These are phyloP conservation scores for Coregonus ussuriensis DNA, from an alignment of 2,797 vertebrate genomes.

Conservation along the genomic window DNA sequence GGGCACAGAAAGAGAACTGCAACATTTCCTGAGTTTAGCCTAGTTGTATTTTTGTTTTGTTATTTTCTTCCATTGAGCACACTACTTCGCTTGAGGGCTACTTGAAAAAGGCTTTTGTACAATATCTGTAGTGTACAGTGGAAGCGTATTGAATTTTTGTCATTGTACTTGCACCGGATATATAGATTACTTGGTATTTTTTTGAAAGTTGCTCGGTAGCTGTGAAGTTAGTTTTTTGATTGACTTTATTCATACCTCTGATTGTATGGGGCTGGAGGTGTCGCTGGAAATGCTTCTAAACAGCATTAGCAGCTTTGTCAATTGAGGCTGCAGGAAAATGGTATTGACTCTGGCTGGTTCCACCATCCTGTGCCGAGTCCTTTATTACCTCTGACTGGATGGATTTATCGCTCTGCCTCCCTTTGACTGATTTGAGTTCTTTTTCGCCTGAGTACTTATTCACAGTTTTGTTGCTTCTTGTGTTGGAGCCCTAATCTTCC, in stretches of 20 bases:
- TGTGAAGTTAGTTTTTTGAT: slow-evolving; percentile 44
- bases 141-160: slow-evolving; percentile 28
- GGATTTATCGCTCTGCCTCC: slow-evolving; percentile 33
- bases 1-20: background rate
- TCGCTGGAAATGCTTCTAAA: slow-evolving; percentile 19
- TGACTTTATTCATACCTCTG: slow-evolving; percentile 42
- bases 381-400: slow-evolving; percentile 31
- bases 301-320: slow-evolving; percentile 33
- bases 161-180: slow-evolving; percentile 24
- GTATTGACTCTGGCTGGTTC: slow-evolving; percentile 30
- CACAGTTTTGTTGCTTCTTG: background rate
- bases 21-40: background rate
- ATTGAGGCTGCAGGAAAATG: slow-evolving; percentile 36
- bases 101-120: slow-evolving; percentile 27
- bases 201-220: slow-evolving; percentile 32
- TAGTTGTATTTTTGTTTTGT: slow-evolving; percentile 4
- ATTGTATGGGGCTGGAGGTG: slow-evolving; percentile 35
- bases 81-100: slow-evolving; percentile 7
- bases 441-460: slow-evolving; percentile 22
- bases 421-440: slow-evolving; percentile 14
- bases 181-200: slow-evolving; percentile 47
- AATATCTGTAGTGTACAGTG: background rate
- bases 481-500: slow-evolving; percentile 2
- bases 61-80: background rate
- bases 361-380: slow-evolving; percentile 14